Base-by-base conservation (phyloP, 2,888 invertebrate genomes). In the Stenoptilia bipunctidactyla region DNA sequence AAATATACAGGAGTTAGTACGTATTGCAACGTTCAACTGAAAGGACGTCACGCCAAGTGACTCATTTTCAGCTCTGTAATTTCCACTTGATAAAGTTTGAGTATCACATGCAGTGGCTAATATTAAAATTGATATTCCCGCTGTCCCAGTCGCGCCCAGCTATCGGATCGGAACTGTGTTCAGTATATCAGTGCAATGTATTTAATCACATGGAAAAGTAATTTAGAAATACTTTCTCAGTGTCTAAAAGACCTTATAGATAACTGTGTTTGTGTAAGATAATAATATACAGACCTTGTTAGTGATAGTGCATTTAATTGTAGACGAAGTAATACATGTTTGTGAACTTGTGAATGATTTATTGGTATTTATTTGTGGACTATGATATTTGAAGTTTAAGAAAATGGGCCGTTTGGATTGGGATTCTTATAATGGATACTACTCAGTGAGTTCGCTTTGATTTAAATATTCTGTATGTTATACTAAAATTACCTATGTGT, bases 401-500 rank as follows among this genome's bases (percentile, higher is more conserved):
- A 77, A 75, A 62, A 83, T 83, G 83, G 83, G 83, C 70, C 75
- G 80, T 68, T 80, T 64, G 52, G 80, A 82, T 58, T 83, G 80
- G 82, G 82, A 82, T 54, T 69, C 79, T 51, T 76, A 68, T 54
- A 73, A 68, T 67, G 80, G 80, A 65, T 79, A 68, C 60, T 73
- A 68, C 56, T 80, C 82, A 55, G 82, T 82, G 55, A 82, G 82
- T 80, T 10, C 38, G 39, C 37, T 43, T 42, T 37, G 15, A 34
- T 37, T 8, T 25, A 20, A 20, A 3, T 8, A 20, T 20, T 20
- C 3, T 3, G 8, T 8, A 20, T 20, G 20, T 20, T 20, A 3
- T 20, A 20, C 3, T 20, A 20, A 20, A 20, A 20, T 20, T 5
- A 20, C n/a, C n/a, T n/a, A n/a, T n/a, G n/a, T n/a, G n/a, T n/a